Evolutionary conservation across 2,888 invertebrate species (phyloP).

Genomic region (Machimus rusticus): DNA sequence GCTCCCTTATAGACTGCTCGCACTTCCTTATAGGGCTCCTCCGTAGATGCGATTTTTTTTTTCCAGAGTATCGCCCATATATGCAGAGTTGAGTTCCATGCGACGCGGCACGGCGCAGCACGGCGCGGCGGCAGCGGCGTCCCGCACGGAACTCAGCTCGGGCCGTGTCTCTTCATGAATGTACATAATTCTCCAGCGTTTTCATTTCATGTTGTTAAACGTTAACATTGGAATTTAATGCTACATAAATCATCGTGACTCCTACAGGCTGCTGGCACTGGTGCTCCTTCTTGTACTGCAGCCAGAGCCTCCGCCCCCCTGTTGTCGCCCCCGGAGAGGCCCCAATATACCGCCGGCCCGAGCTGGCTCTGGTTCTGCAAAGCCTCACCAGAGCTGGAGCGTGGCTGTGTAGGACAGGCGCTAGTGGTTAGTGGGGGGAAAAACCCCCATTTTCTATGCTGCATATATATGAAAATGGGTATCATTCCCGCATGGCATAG

Average conservation of each 20-base stretch:
- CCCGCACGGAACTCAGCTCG: neutral
- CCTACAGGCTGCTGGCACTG: conserved; percentile 50
- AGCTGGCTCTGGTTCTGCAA: neutral
- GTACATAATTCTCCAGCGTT: conserved; percentile 44
- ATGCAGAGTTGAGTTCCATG: neutral
- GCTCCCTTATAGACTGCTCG: conserved; percentile 36
- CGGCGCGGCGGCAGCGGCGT: neutral
- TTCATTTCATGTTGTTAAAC: conserved; percentile 51
- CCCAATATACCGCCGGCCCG: neutral
- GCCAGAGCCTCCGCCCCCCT: neutral
- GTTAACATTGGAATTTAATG: conserved; percentile 52
- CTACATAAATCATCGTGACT: conserved; percentile 52
- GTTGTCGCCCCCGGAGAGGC: neutral
- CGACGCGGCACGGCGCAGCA: neutral
- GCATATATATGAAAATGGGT: conserved; percentile 6
- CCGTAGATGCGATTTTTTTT: neutral
- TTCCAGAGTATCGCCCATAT: neutral
- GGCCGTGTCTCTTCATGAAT: conserved; percentile 20
- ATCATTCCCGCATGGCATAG: conserved; percentile 34
- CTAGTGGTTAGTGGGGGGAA: conserved; percentile 18
- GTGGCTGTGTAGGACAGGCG: neutral
- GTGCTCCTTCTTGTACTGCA: conserved; percentile 30
- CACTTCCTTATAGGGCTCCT: conserved; percentile 11
- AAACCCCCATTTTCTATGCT: neutral
- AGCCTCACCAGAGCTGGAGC: neutral